Percentiles rank a stretch among this genome's conserved stretches.
These are phyloP conservation scores for Lucinisca nassula DNA, from an alignment of 2,888 invertebrate genomes.

Conservation along the genomic window DNA sequence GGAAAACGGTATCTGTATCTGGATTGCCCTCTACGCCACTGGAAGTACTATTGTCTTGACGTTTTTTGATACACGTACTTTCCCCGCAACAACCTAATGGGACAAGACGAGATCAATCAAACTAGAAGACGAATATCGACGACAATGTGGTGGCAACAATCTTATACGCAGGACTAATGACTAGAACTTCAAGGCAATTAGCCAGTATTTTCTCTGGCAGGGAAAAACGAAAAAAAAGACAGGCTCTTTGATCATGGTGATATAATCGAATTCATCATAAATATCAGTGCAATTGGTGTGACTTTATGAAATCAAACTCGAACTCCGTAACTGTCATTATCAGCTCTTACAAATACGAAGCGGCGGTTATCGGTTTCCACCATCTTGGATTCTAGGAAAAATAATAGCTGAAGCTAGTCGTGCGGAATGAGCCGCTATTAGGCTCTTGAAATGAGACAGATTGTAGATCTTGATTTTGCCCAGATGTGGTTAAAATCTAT, in stretches of 20 bases:
- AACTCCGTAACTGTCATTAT: conserved; percentile 5
- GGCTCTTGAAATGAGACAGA: not conserved
- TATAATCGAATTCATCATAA: conserved; percentile 1
- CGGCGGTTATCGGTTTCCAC: not conserved
- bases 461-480: not conserved
- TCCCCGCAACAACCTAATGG: too few relatives aligned
- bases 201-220: too few relatives aligned
- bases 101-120: too few relatives aligned
- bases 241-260: not conserved
- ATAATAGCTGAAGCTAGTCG: conserved; percentile 4
- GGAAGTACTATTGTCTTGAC: too few relatives aligned
- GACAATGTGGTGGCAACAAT: too few relatives aligned
- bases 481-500: not conserved
- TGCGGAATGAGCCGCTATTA: conserved; percentile 9
- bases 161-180: too few relatives aligned
- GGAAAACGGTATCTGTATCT: too few relatives aligned
- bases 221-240: not conserved
- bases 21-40: too few relatives aligned
- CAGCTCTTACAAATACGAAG: not conserved
- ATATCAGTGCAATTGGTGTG: conserved; percentile 2
- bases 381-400: conserved; percentile 1
- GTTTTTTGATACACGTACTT: too few relatives aligned
- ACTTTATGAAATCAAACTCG: not conserved
- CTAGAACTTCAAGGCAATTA: too few relatives aligned
- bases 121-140: too few relatives aligned